Percentiles rank a stretch among this genome's conserved stretches.
Evolutionary conservation across 1,140 invertebrate genomes (phyloP).

Genomic region (Saccostrea glomerata): DNA sequence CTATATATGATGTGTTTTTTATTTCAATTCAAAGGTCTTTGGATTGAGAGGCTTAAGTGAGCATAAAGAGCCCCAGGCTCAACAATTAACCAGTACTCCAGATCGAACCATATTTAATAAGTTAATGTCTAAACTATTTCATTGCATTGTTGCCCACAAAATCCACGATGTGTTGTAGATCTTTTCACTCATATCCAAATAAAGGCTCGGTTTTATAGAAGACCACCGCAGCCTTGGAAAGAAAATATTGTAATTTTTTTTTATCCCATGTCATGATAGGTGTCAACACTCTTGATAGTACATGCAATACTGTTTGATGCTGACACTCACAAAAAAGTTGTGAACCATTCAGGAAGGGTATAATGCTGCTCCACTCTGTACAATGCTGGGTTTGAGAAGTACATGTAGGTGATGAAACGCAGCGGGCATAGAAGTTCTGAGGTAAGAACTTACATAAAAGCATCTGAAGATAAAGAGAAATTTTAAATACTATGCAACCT

Average conservation of each 20-base stretch:
- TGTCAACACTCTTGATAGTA: constrained; percentile 21
- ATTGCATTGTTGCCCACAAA: not conserved
- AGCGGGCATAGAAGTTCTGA: constrained; percentile 33
- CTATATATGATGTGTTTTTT: not conserved
- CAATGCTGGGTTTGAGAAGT: constrained; percentile 28
- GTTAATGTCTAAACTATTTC: not conserved
- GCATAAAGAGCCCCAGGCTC: no score
- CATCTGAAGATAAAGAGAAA: constrained; percentile 21
- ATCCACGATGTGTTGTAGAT: not conserved
- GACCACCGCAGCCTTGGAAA: not conserved
- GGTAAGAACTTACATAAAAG: constrained; percentile 16
- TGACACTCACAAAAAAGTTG: not conserved
- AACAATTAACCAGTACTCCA: not conserved
- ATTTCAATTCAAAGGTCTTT: not conserved
- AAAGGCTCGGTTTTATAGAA: not conserved
- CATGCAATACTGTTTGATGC: constrained; percentile 19
- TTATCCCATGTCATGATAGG: not conserved
- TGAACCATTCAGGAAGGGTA: constrained; percentile 26
- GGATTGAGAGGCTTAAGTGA: no score
- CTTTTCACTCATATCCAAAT: not conserved
- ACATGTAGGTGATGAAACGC: not conserved
- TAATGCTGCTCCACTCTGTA: constrained; percentile 16
- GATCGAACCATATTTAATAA: not conserved
- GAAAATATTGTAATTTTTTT: not conserved
- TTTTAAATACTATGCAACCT: constrained; percentile 28